phyloP scores from a whole-genome alignment of 1,140 invertebrate genomes.

The Maniola jurtina region DNA sequence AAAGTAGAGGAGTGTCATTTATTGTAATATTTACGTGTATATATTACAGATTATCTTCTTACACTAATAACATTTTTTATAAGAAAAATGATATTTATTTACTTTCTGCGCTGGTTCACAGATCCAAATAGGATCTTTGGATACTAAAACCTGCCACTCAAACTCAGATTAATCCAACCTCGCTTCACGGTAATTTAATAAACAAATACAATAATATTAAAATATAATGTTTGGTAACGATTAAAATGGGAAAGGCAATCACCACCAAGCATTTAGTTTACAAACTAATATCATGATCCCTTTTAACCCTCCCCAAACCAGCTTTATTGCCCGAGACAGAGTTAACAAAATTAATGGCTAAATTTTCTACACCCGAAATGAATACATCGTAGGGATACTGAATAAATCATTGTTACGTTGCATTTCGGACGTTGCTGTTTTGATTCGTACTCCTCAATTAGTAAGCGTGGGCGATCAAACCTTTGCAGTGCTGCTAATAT shows the following conservation, averaged over 20 bases:
- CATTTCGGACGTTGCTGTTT: conserved; percentile 61
- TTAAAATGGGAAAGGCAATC: conserved; percentile 14
- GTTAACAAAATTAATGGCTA: conserved; percentile 78
- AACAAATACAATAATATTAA: conserved; percentile 41
- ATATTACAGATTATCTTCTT: too few relatives aligned
- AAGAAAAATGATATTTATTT: too few relatives aligned
- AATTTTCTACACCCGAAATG: conserved; percentile 78
- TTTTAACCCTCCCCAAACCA: conserved; percentile 53
- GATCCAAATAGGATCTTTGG: too few relatives aligned
- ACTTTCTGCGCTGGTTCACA: too few relatives aligned
- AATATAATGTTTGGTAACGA: conserved; percentile 6
- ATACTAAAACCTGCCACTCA: too few relatives aligned
- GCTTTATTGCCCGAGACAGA: conserved; percentile 72
- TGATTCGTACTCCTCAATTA: conserved; percentile 29
- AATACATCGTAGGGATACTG: conserved; percentile 70
- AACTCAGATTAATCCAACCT: too few relatives aligned
- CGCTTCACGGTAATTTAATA: too few relatives aligned
- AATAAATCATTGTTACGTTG: conserved; percentile 75
- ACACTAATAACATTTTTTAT: too few relatives aligned
- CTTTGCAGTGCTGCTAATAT: too few relatives aligned
- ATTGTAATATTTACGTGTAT: too few relatives aligned
- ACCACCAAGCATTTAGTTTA: conserved; percentile 35
- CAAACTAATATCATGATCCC: conserved; percentile 53
- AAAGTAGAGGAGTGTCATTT: too few relatives aligned
- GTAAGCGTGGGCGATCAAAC: conserved; percentile 26